Evolutionary conservation across 1,140 invertebrate species (phyloP), one percentile per base, ranked within the genome.

Genomic region (Panagrolaimus sp.): DNA sequence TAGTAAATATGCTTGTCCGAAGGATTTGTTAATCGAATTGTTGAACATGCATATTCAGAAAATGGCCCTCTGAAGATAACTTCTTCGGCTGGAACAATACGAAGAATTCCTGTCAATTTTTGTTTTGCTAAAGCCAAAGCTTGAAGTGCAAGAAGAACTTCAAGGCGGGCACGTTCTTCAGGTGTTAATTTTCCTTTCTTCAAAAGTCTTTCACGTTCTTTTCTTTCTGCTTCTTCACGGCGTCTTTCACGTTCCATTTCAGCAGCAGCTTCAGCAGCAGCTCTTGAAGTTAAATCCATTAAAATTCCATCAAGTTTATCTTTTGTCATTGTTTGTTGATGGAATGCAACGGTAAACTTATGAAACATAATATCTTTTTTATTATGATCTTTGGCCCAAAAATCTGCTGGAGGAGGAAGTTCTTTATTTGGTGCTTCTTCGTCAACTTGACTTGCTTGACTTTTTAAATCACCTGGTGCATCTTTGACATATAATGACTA

Each of bases 221-320:
- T 58, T 21, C 52, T 21, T 26, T 58, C 52, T 26, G 52, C 52
- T 58, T 58, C 52, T 58, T 58, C 52, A 21, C 28, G 21, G 21
- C 28, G 21, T 10, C 52, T 21, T 58, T 58, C 52, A 58, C 52
- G 52, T 21, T 58, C 52, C 15, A 58, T 58, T 58, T 58, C 52
- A 17, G 52, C 52, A 21, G 52, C 52, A 28, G 52, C 52, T 26
- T 58, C 52, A 21, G 28, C 28, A n/a, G 52, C 52, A 58, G 52
- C 52, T 12, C 28, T n/a, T 12, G 52, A 26, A n/a, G 52, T 58
- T 21, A 58, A 28, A 26, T 58, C 52, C 52, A 26, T 58, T 21
- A 58, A 26, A 14, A 28, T 58, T 12, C 21, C 52, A 26, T 58
- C 14, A 24, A 58, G 21, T 21, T 58, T 21, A 12, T 58, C 52